Percentiles rank a stretch among this genome's conserved stretches.
phyloP scores from a whole-genome alignment of 2,113 vertebrate species.

The Mixornis gularis region DNA sequence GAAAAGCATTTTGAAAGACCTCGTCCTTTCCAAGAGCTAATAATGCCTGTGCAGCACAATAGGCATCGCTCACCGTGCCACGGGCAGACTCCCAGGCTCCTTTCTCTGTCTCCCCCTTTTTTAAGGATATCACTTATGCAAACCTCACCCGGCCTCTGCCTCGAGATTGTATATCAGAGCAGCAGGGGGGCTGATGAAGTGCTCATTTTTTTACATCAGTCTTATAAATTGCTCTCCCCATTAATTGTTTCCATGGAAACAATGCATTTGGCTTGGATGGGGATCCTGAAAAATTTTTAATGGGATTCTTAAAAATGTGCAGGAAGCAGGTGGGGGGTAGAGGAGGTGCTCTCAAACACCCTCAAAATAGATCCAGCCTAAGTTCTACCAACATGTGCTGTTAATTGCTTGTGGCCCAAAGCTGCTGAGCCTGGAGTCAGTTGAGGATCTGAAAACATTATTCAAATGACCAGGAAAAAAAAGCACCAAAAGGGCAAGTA shows the following conservation, averaged over 20 bases:
- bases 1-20: constrained; percentile 30
- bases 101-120: background rate
- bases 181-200: constrained; percentile 70
- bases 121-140: background rate
- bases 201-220: constrained; percentile 75
- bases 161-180: constrained; percentile 55
- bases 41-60: constrained; percentile 41
- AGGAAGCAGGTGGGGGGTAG: background rate
- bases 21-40: constrained; percentile 40
- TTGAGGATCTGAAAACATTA: constrained; percentile 12
- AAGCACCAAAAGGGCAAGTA: constrained; percentile 47
- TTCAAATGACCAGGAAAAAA: constrained; percentile 31
- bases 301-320: constrained; percentile 70
- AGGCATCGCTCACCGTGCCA: constrained; percentile 32
- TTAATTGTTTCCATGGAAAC: constrained; percentile 85
- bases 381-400: constrained; percentile 4
- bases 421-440: constrained; percentile 37
- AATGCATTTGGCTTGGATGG: constrained; percentile 71
- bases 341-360: background rate
- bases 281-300: constrained; percentile 71
- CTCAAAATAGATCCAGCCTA: background rate
- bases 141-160: constrained; percentile 38
- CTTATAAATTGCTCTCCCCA: constrained; percentile 80
- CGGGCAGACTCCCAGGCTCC: constrained; percentile 33
- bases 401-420: constrained; percentile 55